Base-by-base conservation (phyloP, 1,140 invertebrate species). In the Cheumatopsyche charites region DNA sequence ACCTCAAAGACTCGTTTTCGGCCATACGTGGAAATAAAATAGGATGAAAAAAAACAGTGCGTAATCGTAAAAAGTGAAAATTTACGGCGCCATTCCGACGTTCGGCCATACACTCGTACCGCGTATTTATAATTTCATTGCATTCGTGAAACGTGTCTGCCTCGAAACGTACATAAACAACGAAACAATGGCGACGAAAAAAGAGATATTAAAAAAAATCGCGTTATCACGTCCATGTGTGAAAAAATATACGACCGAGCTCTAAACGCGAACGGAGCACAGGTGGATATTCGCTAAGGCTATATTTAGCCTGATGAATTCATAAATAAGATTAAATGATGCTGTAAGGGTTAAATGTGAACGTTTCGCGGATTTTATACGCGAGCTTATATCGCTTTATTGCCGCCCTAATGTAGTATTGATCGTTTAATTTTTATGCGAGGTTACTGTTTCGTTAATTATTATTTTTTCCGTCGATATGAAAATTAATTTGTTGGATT, bases 1-100 rank as follows among this genome's bases (percentile, higher is more conserved):
- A n/a, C n/a, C n/a, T n/a, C n/a, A n/a, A n/a, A n/a, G n/a, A n/a
- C n/a, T n/a, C n/a, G n/a, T n/a, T n/a, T n/a, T n/a, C n/a, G 29
- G 29, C 3, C 29, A 36, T 36, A 36, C 29, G 29, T 36, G 29
- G 29, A 36, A 36, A 36, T 36, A 36, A 36, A 47, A 15, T n/a
- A 47, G 43, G 43, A 58, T 25, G 23, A 21, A 21, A 55, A 49
- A 58, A 58, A 25, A 58, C 55, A 23, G 55, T 58, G 55, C 55
- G 55, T 58, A 58, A 58, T 58, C 55, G 55, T 58, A 58, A 58
- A 58, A 58, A 58, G 55, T 58, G 55, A 58, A 58, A 58, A 58
- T 58, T 58, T 58, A 58, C 55, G 55, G 23, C 55, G 23, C 55
- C 55, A 58, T 58, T 58, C 23, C 55, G 21, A 19, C 55, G 21